A percentile compares a stretch with the other conserved stretches of the same genome.
These are phyloP conservation scores for Venustoraphidia nigricollis DNA, from an alignment of 2,888 invertebrate species.

Conservation along the genomic window DNA sequence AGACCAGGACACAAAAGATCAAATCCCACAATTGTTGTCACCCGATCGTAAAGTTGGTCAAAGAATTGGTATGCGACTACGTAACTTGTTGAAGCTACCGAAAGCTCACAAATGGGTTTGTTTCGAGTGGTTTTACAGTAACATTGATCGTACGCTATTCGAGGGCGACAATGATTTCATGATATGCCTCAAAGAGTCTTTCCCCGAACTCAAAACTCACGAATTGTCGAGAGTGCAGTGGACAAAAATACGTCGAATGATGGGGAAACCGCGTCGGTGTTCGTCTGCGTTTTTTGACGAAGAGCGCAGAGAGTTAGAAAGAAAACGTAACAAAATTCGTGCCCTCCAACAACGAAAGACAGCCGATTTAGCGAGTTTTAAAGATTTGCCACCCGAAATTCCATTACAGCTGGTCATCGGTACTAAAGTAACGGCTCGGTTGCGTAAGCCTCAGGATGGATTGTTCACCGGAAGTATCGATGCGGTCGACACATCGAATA, in stretches of 20 bases:
- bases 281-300: conserved; percentile 92
- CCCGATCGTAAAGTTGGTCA: conserved; percentile 79
- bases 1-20: conserved; percentile 4
- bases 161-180: conserved; percentile 94
- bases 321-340: conserved; percentile 81
- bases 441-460: conserved; percentile 88
- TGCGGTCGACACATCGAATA: conserved; percentile 88
- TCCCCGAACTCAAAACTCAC: conserved; percentile 78
- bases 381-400: conserved; percentile 87
- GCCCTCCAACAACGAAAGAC: conserved; percentile 84
- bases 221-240: conserved; percentile 82
- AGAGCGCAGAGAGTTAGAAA: conserved; percentile 78
- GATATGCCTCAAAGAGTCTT: conserved; percentile 82
- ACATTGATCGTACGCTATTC: conserved; percentile 89
- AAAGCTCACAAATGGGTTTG: conserved; percentile 99
- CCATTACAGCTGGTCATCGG: conserved; percentile 90
- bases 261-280: conserved; percentile 94
- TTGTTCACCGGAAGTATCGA: conserved; percentile 87
- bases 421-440: conserved; percentile 80
- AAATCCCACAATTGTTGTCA: conserved; percentile 21
- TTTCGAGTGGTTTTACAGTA: conserved; percentile 99
- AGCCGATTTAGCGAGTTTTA: conserved; percentile 53
- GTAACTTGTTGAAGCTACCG: conserved; percentile 89
- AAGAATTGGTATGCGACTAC: conserved; percentile 70
- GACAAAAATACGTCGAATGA: conserved; percentile 86